Conservation (phyloP, 2,113 vertebrate species). For the Ploceus nigricollis region DNA sequence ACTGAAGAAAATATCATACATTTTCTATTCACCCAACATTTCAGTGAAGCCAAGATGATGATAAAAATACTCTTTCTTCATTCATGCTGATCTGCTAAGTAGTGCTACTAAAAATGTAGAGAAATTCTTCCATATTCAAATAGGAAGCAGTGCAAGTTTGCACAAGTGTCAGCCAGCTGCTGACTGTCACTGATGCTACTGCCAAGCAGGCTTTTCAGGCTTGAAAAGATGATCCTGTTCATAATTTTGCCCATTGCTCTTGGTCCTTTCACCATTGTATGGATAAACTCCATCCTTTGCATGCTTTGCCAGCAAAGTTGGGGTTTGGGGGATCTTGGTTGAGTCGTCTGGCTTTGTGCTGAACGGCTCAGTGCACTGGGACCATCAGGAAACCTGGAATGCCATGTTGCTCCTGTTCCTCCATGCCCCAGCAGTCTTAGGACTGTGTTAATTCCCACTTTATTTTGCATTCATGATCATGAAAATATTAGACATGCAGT, state of each 20-base stretch:
- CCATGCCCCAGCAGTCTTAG: not conserved
- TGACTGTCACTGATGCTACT: not conserved
- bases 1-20: not conserved
- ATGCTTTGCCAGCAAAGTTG: not conserved
- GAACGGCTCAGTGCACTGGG: not conserved
- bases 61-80: not conserved
- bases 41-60: not conserved
- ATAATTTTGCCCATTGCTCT: not conserved
- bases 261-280: not conserved
- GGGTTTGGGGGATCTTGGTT: not conserved
- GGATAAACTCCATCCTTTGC: not conserved
- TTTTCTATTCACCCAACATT: not conserved
- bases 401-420: not conserved
- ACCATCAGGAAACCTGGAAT: not conserved
- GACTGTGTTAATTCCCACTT: not conserved
- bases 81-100: not conserved
- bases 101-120: not conserved
- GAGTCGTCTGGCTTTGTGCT: not conserved
- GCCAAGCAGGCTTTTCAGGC: not conserved
- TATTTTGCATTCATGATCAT: not conserved
- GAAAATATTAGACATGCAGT: not conserved
- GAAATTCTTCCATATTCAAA: not conserved
- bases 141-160: not conserved
- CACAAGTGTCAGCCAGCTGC: not conserved
- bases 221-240: not conserved